These are phyloP conservation scores for Callorhinus ursinus DNA, from an alignment of 2,113 vertebrate species.

Conservation along the genomic window DNA sequence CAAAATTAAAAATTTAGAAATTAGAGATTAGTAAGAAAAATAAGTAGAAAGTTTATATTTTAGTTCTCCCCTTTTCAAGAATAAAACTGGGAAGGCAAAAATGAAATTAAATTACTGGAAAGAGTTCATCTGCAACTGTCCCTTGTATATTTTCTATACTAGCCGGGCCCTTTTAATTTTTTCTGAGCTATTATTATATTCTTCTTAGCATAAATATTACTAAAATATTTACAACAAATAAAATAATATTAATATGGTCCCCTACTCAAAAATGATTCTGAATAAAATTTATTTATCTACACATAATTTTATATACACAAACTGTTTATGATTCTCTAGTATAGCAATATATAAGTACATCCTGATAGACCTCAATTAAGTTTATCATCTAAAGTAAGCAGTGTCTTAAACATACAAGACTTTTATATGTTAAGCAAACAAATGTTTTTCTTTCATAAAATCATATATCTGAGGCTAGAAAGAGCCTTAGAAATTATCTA, in stretches of 20 bases:
- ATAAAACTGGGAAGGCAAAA: conserved; percentile 27
- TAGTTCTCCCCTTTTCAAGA: background rate
- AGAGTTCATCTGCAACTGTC: background rate
- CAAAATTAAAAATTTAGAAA: conserved; percentile 18
- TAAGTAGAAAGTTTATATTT: conserved; percentile 15
- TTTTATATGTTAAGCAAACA: background rate
- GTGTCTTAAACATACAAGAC: background rate
- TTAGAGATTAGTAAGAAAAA: conserved; percentile 6
- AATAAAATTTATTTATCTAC: conserved; percentile 28
- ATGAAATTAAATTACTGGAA: background rate
- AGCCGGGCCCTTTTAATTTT: conserved; percentile 8
- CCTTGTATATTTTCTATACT: background rate
- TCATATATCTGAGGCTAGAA: background rate
- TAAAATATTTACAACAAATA: conserved; percentile 49
- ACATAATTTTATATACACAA: conserved; percentile 14
- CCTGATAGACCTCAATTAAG: conserved; percentile 29
- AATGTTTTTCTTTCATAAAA: background rate
- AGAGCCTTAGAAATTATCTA: background rate
- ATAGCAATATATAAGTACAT: conserved; percentile 30
- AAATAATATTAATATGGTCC: conserved; percentile 30
- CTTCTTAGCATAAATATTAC: conserved; percentile 22
- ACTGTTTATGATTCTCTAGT: background rate
- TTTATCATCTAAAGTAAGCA: conserved; percentile 32
- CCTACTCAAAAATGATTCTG: background rate
- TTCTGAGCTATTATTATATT: conserved; percentile 2